phyloP scores from a whole-genome alignment of 2,797 vertebrate species.

The Leptoclinus maculatus region DNA sequence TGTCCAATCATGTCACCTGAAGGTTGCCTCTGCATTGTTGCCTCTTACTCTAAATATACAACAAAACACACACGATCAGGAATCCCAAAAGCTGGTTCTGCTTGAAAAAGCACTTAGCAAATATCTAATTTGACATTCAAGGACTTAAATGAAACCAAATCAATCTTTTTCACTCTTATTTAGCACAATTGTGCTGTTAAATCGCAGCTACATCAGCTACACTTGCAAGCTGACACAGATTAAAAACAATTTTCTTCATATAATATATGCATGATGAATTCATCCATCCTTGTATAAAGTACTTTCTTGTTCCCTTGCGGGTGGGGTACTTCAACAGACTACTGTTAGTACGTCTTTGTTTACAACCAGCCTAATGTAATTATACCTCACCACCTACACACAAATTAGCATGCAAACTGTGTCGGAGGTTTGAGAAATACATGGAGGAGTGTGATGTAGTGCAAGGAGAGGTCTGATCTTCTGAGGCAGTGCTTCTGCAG shows the following conservation, averaged over 20 bases:
- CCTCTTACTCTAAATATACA: background rate
- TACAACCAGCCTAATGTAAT: slow-evolving; percentile 76
- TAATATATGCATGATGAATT: slow-evolving; percentile 51
- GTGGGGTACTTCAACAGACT: slow-evolving; percentile 62
- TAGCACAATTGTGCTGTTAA: slow-evolving; percentile 13
- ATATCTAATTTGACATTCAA: background rate
- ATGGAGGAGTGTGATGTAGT: slow-evolving; percentile 60
- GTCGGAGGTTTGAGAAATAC: slow-evolving; percentile 64
- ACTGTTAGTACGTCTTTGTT: slow-evolving; percentile 73
- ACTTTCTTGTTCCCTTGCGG: slow-evolving; percentile 57
- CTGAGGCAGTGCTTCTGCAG: slow-evolving; percentile 34
- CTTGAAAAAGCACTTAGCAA: slow-evolving; percentile 5
- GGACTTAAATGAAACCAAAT: background rate
- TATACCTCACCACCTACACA: slow-evolving; percentile 77
- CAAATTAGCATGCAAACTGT: slow-evolving; percentile 74
- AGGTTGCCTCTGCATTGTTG: background rate
- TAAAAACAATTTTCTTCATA: slow-evolving; percentile 25
- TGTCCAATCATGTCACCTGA: slow-evolving; percentile 15
- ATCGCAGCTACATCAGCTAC: slow-evolving; percentile 8
- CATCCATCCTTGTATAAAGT: slow-evolving; percentile 52
- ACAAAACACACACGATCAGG: slow-evolving; percentile 7
- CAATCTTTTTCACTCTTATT: slow-evolving; percentile 5
- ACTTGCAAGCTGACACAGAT: slow-evolving; percentile 12
- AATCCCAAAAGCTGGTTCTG: slow-evolving; percentile 10
- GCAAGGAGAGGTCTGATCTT: slow-evolving; percentile 56